Conservation (phyloP, 2,113 vertebrate species). For the Austrofundulus limnaeus region DNA sequence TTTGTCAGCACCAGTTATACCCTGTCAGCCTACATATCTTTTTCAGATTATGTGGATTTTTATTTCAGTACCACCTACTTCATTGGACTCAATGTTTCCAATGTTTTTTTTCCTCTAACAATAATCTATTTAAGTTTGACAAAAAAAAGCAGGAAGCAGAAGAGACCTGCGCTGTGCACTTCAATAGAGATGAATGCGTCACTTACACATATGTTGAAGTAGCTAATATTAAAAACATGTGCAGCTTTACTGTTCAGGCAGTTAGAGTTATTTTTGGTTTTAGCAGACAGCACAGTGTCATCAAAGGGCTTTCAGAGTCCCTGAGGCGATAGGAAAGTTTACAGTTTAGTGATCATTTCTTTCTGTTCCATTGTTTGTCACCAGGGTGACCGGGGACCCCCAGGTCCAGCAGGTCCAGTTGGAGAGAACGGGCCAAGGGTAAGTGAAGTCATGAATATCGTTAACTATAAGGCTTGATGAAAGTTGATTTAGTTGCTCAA, state of each 20-base stretch:
- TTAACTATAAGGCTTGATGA: neutral
- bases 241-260: neutral
- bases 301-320: neutral
- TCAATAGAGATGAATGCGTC: constrained; percentile 16
- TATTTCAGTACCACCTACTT: constrained; percentile 26
- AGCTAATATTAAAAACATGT: neutral
- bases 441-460: constrained; percentile 72
- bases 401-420: constrained; percentile 87
- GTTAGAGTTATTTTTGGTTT: neutral
- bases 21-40: constrained; percentile 61
- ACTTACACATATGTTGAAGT: neutral
- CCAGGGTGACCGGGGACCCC: constrained; percentile 92
- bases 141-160: neutral
- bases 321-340: neutral
- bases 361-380: constrained; percentile 42
- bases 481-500: constrained; percentile 12
- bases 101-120: constrained; percentile 17
- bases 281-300: neutral
- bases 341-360: neutral
- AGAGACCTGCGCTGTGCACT: neutral
- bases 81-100: constrained; percentile 36
- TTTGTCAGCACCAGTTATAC: constrained; percentile 58
- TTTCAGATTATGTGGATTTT: constrained; percentile 43
- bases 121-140: neutral
- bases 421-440: constrained; percentile 92